Evolutionary conservation across 2,113 vertebrate genomes (phyloP).

Genomic region (Ophiodon elongatus): DNA sequence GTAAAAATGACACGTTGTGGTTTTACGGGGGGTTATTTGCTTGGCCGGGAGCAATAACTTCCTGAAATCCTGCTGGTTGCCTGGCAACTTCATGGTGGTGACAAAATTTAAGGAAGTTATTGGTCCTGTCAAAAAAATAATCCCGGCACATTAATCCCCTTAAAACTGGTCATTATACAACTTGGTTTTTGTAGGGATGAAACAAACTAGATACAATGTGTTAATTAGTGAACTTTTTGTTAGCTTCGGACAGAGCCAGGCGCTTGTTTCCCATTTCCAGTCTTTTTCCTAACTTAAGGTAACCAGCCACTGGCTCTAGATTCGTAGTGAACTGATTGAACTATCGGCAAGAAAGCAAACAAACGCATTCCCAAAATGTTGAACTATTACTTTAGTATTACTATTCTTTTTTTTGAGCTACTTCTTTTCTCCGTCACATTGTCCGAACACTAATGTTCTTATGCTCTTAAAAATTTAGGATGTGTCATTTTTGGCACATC

Average conservation of each 20-base stretch:
- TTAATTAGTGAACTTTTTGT: background rate
- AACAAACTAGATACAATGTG: background rate
- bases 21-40: background rate
- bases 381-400: background rate
- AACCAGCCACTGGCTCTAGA: background rate
- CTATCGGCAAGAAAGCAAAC: background rate
- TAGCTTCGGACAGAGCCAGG: too few relatives aligned
- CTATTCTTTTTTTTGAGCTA: background rate
- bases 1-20: background rate
- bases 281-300: background rate
- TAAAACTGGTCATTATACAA: background rate
- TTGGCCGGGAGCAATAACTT: background rate
- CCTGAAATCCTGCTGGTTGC: background rate
- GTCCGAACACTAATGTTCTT: background rate
- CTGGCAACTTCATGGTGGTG: too few relatives aligned
- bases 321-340: background rate
- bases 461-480: background rate
- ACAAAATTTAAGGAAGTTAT: background rate
- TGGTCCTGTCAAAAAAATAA: background rate
- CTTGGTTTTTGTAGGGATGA: background rate
- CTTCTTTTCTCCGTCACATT: background rate
- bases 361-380: background rate
- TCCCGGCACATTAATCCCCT: background rate
- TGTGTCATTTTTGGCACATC: background rate
- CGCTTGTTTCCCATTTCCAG: background rate